phyloP scores from a whole-genome alignment of 2,888 invertebrate species.

The Clunio marinus region DNA sequence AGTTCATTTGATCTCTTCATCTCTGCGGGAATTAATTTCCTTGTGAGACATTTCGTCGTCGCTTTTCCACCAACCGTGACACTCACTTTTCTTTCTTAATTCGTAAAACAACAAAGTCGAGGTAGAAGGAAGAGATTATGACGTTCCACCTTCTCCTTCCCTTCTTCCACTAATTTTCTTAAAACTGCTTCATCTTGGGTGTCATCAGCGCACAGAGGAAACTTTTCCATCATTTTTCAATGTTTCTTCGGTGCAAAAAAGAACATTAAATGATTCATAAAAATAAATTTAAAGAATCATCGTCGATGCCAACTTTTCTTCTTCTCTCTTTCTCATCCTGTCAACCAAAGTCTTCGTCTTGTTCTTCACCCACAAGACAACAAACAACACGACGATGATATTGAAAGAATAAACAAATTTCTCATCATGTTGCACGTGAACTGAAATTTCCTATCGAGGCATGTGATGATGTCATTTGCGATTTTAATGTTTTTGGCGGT shows the following conservation, averaged over 20 bases:
- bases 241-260: neutral
- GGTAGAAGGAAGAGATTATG: neutral
- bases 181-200: neutral
- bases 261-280: too few species aligned
- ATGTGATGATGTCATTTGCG: neutral
- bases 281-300: neutral
- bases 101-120: neutral
- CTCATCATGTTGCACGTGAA: neutral
- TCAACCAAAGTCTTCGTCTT: too few species aligned
- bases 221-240: neutral
- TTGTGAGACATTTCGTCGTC: too few species aligned
- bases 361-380: too few species aligned
- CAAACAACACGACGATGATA: neutral
- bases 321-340: neutral
- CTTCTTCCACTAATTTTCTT: neutral
- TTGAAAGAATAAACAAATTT: neutral
- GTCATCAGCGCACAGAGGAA: neutral
- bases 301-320: neutral
- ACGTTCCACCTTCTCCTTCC: too few species aligned
- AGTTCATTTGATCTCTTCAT: neutral
- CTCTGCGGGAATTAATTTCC: too few species aligned
- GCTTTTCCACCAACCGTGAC: too few species aligned
- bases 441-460: neutral
- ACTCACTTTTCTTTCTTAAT: too few species aligned
- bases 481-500: too few species aligned